Evolutionary conservation across 2,113 vertebrate species (phyloP).

Genomic region (Xyrauchen texanus): DNA sequence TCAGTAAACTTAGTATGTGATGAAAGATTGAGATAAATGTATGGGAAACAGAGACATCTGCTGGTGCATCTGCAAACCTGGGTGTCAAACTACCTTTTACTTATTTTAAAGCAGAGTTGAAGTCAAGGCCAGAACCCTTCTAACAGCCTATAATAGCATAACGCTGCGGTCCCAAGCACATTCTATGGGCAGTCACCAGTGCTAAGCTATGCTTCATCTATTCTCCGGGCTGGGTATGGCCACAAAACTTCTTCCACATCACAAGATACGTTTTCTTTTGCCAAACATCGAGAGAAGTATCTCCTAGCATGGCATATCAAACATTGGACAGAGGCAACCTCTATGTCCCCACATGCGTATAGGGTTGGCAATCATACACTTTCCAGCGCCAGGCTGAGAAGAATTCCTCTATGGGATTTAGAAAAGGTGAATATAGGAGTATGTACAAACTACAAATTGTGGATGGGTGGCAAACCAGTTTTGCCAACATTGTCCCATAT

Average conservation of each 20-base stretch:
- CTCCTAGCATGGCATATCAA: constrained; percentile 2
- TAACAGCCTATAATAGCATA: too few species aligned
- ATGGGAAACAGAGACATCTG: constrained; percentile 4
- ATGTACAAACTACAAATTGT: not conserved
- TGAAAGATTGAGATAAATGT: not conserved
- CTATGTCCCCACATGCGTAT: constrained; percentile 1
- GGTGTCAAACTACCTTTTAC: too few species aligned
- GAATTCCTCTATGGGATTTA: too few species aligned
- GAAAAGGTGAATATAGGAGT: not conserved
- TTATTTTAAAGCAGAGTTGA: too few species aligned
- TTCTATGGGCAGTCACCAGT: too few species aligned
- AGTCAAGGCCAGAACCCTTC: too few species aligned
- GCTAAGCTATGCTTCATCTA: too few species aligned
- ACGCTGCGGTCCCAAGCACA: too few species aligned
- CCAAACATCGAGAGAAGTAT: too few species aligned
- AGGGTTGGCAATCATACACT: not conserved
- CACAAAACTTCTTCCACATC: not conserved
- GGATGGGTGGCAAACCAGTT: not conserved
- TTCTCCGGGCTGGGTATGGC: too few species aligned
- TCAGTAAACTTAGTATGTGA: not conserved
- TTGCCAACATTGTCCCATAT: too few species aligned
- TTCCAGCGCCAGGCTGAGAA: too few species aligned
- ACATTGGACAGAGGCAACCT: not conserved
- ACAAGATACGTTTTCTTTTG: not conserved
- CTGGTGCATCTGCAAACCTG: not conserved